Conservation (phyloP, 2,797 vertebrate species). For the Cephalopachus bancanus region DNA sequence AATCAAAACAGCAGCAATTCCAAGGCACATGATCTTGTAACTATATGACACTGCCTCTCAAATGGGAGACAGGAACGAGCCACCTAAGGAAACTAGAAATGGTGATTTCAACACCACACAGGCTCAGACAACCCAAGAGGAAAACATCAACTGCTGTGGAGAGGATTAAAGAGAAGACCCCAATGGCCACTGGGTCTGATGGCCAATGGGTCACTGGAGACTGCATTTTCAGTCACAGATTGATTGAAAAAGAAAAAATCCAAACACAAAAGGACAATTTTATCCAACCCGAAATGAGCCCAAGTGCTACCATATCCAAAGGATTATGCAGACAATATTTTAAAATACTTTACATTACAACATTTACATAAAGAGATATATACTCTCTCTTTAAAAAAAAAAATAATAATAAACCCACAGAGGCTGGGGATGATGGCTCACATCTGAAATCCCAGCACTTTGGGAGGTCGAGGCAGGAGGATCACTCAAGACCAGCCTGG, state of each 20-base stretch:
- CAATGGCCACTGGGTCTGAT: not conserved
- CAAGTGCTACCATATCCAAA: not conserved
- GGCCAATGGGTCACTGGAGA: too few relatives aligned
- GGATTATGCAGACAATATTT: not conserved
- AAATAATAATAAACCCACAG: not conserved
- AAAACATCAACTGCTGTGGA: accelerated
- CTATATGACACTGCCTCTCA: not conserved
- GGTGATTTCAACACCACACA: accelerated
- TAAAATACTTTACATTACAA: not conserved
- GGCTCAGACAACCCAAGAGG: not conserved
- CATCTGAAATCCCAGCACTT: too few relatives aligned
- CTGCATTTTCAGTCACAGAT: not conserved
- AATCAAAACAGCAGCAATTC: not conserved
- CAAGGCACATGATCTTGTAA: not conserved
- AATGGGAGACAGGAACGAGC: not conserved
- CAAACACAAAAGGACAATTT: not conserved
- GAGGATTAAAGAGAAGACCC: not conserved
- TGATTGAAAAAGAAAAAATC: not conserved
- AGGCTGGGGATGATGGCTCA: too few relatives aligned
- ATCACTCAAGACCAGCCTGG: too few relatives aligned
- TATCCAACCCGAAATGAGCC: not conserved
- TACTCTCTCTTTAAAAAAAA: not conserved
- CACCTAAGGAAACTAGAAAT: not conserved
- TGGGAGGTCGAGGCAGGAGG: too few relatives aligned
- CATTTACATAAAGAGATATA: not conserved